These are phyloP conservation scores for Zingel zingel DNA, from an alignment of 2,113 vertebrate species.

Conservation along the genomic window DNA sequence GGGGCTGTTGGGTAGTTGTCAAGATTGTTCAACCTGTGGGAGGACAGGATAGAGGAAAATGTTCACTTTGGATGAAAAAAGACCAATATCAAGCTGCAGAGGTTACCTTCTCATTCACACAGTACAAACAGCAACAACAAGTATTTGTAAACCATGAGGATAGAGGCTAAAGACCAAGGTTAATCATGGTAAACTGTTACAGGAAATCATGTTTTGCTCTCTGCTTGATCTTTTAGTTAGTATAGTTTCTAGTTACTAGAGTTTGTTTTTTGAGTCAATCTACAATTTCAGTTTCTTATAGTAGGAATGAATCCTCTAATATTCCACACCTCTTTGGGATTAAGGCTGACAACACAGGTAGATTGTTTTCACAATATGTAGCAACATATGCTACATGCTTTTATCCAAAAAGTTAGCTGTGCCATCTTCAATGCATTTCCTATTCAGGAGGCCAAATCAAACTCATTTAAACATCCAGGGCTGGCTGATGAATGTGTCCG, in stretches of 20 bases:
- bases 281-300: neutral
- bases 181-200: neutral
- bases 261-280: neutral
- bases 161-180: neutral
- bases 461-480: too few relatives aligned
- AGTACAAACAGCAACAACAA: neutral
- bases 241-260: neutral
- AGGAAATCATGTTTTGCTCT: neutral
- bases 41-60: neutral
- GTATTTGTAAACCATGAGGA: neutral
- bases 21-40: neutral
- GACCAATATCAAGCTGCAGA: neutral
- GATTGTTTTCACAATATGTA: neutral
- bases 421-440: too few relatives aligned
- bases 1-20: neutral
- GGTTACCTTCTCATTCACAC: neutral
- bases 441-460: too few relatives aligned
- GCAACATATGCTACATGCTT: too few relatives aligned
- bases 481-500: too few relatives aligned
- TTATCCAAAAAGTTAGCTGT: too few relatives aligned
- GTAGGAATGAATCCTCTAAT: neutral
- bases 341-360: neutral
- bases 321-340: neutral
- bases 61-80: slow-evolving; percentile 5
- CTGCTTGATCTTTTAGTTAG: neutral